Base-by-base conservation (phyloP, 1,140 invertebrate species). In the Apis dorsata region DNA sequence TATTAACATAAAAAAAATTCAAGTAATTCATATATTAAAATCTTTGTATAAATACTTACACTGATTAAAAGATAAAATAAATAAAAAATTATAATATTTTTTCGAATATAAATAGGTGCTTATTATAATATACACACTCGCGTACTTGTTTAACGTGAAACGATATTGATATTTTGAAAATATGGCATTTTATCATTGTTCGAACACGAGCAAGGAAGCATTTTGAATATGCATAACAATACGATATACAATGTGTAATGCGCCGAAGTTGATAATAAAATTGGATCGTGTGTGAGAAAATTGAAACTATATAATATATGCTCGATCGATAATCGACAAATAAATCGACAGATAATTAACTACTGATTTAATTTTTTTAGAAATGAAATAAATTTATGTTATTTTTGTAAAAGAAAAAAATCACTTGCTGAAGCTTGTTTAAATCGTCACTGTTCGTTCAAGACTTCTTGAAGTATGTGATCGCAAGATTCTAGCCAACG, bases 361-460 rank as follows among this genome's bases (percentile, higher is more conserved):
- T 12, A 72, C 4, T 12, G 17, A n/a, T 8, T 24, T 1, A 7
- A 17, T 49, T 21, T 49, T 21, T 49, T 49, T 8, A 71, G 7
- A 8, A 28, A 55, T 24, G 15, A 9, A 10, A n/a, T 12, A 49
- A 49, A 49, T 17, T 0, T 12, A 70, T 19, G 68, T 0, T n/a
- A 17, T 17, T 17, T 10, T 68, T 12, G 7, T 28, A n/a, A 44
- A 12, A 10, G 73, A 28, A 62, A 63, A 75, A 24, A 5, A 0
- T 21, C 55, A 1, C 60, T 10, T 7, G 12, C 7, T 19, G n/a
- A 51, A 49, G 55, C 55, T 65, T 75, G 55, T 21, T 5, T 60
- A 34, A 53, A 63, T 68, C 79, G 71, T 59, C 51, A 84, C 86
- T 87, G 86, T 77, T 51, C 28, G n/a, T 21, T 60, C 28, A 17